Base-by-base conservation (phyloP, 2,888 invertebrate species). In the Tenthredo amoena region DNA sequence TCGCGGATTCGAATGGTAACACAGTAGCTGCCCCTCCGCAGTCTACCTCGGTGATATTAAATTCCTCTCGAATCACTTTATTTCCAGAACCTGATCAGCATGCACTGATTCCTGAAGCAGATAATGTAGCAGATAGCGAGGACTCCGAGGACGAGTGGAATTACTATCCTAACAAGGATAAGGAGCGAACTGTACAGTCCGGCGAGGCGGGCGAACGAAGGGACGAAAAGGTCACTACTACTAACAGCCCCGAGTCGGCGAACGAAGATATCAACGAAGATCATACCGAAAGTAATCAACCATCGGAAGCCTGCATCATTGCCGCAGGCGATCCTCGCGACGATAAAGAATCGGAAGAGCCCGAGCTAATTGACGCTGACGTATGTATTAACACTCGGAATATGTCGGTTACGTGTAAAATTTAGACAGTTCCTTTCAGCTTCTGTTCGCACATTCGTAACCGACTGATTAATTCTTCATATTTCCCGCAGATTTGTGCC, bases 111-210 rank as follows among this genome's bases (percentile, higher is more conserved):
- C 89, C 90, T 76, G 93, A 93, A 93, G 95, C 95, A 94, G 96
- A 96, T 94, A 96, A 96, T 95, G 96, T 96, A 96, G 96, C 95
- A 92, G 96, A 96, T 94, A 96, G 96, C 91, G 96, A 96, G 89
- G 97, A 97, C 89, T 96, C 97, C 89, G 97, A 97, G 94, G 97
- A 97, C 96, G 98, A 97, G 96, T 97, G 97, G 97, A 97, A 97
- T 93, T 98, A 97, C 93, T 96, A 95, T 93, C 94, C 95, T 86
- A 95, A 95, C 89, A 95, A 96, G 92, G 96, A 95, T 91, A 95
- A 95, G 90, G 95, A 95, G 92, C 94, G 94, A 90, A 94, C 92
- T 85, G 94, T 94, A 88, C 94, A 91, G 94, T 94, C 95, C 94
- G 90, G 93, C 93, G 92, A 94, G 94, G 92, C 94, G 93, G 93